These are phyloP conservation scores for Sinopyrophorus schimmeli DNA, from an alignment of 2,888 invertebrate species.

Conservation along the genomic window DNA sequence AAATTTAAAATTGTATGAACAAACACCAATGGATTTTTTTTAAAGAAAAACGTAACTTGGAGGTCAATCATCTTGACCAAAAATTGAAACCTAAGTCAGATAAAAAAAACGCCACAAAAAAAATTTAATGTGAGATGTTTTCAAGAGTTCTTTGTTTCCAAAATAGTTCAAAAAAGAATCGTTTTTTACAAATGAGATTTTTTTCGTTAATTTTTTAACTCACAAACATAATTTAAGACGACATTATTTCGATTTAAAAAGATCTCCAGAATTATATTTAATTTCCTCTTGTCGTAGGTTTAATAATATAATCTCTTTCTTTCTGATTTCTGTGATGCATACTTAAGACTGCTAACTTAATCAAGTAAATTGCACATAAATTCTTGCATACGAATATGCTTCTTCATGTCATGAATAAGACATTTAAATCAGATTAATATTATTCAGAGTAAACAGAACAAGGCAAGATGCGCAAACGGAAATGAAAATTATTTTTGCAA, in stretches of 20 bases:
- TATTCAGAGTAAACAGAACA: background rate
- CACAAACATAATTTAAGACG: background rate
- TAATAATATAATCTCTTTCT: slow-evolving; percentile 1
- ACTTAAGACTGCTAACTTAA: slow-evolving; percentile 5
- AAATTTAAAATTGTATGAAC: no score
- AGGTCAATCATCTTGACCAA: no score
- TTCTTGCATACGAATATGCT: background rate
- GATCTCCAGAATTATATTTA: no score
- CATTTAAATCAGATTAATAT: background rate
- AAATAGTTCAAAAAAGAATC: background rate
- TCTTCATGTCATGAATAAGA: background rate
- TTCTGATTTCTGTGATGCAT: slow-evolving; percentile 6
- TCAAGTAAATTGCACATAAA: slow-evolving; percentile 3
- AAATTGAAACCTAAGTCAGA: no score
- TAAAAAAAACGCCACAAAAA: no score
- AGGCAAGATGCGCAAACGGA: no score
- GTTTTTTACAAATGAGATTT: background rate
- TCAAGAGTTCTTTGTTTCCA: background rate
- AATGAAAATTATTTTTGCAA: no score
- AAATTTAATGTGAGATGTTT: no score
- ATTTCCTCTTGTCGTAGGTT: background rate
- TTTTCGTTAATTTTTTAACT: background rate
- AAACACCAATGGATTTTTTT: no score
- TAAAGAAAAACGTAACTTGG: no score
- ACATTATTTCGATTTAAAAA: no score